These are phyloP conservation scores for Eustalomyia histrio DNA, from an alignment of 2,888 invertebrate genomes.

Conservation along the genomic window DNA sequence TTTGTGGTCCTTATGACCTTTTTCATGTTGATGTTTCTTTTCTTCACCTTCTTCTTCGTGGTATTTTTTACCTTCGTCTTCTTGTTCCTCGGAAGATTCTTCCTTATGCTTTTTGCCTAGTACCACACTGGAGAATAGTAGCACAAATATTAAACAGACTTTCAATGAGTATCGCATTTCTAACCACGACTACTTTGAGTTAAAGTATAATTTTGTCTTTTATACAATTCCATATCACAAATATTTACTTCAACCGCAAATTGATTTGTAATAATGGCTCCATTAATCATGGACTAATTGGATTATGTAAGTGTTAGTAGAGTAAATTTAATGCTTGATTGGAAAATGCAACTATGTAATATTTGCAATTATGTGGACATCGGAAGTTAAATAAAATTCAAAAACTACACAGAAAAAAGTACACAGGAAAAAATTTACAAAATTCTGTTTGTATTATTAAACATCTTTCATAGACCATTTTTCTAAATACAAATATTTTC, in stretches of 20 bases:
- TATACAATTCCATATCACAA: constrained; percentile 45
- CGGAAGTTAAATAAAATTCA: too few relatives aligned
- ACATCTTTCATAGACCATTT: too few relatives aligned
- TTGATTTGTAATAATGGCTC: constrained; percentile 19
- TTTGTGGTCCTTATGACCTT: constrained; percentile 88
- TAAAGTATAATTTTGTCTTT: constrained; percentile 17
- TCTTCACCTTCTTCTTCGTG: constrained; percentile 75
- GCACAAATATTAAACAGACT: constrained; percentile 72
- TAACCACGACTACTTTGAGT: constrained; percentile 7
- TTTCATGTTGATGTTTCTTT: constrained; percentile 88
- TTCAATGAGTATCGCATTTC: constrained; percentile 71
- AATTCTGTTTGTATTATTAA: too few relatives aligned
- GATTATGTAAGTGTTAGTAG: constrained; percentile 63
- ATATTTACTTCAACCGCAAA: constrained; percentile 43
- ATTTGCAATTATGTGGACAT: neutral
- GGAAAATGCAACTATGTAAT: constrained; percentile 3
- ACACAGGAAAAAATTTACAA: too few relatives aligned
- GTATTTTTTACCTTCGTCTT: constrained; percentile 76
- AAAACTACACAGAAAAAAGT: too few relatives aligned
- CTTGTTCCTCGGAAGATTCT: constrained; percentile 76
- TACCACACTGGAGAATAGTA: constrained; percentile 70
- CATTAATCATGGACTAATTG: constrained; percentile 34
- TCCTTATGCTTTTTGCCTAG: constrained; percentile 73
- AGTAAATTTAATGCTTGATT: constrained; percentile 62
- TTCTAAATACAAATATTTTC: too few relatives aligned